These are phyloP conservation scores for Rhinolophus ferrumequinum DNA, from an alignment of 2,113 vertebrate genomes.

Conservation along the genomic window DNA sequence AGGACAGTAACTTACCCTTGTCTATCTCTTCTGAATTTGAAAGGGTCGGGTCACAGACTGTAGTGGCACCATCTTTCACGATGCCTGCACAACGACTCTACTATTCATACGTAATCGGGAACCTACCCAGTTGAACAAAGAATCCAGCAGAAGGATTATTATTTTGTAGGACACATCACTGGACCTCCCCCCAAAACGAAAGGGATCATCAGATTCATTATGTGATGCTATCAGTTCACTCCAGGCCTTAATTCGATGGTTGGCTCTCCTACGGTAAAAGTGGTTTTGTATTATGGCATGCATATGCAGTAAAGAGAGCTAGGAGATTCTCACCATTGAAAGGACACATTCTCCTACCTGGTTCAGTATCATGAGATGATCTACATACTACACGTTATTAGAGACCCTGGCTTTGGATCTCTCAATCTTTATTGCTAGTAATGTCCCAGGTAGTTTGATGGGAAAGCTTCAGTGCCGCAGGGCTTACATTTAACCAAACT, in stretches of 20 bases:
- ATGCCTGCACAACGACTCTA: not conserved
- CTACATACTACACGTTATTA: not conserved
- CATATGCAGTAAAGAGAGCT: not conserved
- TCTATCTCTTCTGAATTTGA: not conserved
- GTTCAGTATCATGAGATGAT: slow-evolving; percentile 8
- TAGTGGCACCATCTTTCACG: not conserved
- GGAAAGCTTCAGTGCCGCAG: slow-evolving; percentile 43
- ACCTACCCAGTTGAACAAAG: not conserved
- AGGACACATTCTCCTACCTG: not conserved
- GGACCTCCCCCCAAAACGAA: not conserved
- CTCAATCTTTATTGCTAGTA: slow-evolving; percentile 66
- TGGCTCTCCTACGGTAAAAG: not conserved
- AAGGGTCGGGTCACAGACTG: not conserved
- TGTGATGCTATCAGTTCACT: not conserved
- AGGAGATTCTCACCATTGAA: not conserved
- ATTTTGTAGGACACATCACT: not conserved
- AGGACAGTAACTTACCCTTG: not conserved
- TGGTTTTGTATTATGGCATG: not conserved
- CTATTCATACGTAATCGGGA: not conserved
- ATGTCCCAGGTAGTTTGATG: slow-evolving; percentile 51
- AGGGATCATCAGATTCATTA: not conserved
- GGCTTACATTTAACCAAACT: slow-evolving; percentile 29
- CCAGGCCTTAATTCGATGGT: not conserved
- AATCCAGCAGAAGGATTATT: not conserved
- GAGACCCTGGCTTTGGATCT: slow-evolving; percentile 15